These are phyloP conservation scores for Chamaetylas fuelleborni DNA, from an alignment of 2,113 vertebrate genomes.

Conservation along the genomic window DNA sequence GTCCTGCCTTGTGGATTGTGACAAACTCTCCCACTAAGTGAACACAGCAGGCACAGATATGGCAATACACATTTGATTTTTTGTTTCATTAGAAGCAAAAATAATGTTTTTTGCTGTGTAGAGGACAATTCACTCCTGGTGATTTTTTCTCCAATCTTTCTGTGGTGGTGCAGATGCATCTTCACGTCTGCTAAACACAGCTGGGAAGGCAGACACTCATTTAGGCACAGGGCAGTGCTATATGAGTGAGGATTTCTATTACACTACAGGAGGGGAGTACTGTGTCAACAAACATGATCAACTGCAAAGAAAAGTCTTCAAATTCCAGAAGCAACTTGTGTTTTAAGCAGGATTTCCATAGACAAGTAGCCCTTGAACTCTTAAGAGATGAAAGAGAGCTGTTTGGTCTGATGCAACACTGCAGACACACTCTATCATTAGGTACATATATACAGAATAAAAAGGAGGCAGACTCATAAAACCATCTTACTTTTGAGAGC, in stretches of 20 bases:
- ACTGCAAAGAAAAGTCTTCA: neutral
- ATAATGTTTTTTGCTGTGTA: neutral
- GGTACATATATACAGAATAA: neutral
- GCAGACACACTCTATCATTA: neutral
- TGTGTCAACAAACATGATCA: neutral
- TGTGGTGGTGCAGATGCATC: neutral
- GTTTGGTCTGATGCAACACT: neutral
- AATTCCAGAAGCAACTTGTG: neutral
- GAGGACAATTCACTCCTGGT: neutral
- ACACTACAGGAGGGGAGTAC: neutral
- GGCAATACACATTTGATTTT: neutral
- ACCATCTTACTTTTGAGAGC: neutral
- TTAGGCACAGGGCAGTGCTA: fast-evolving
- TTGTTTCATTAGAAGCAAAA: neutral
- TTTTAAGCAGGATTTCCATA: neutral
- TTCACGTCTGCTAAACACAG: neutral
- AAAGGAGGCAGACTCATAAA: neutral
- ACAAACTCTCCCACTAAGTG: neutral
- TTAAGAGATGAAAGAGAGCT: neutral
- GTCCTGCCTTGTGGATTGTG: neutral
- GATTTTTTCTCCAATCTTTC: neutral
- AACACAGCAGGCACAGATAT: neutral
- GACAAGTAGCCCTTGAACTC: neutral
- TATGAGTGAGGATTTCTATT: neutral
- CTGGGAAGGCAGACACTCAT: neutral